Percentiles rank a stretch among this genome's conserved stretches.
Evolutionary conservation across 2,113 vertebrate genomes (phyloP).

Genomic region (Anser brachyrhynchus): DNA sequence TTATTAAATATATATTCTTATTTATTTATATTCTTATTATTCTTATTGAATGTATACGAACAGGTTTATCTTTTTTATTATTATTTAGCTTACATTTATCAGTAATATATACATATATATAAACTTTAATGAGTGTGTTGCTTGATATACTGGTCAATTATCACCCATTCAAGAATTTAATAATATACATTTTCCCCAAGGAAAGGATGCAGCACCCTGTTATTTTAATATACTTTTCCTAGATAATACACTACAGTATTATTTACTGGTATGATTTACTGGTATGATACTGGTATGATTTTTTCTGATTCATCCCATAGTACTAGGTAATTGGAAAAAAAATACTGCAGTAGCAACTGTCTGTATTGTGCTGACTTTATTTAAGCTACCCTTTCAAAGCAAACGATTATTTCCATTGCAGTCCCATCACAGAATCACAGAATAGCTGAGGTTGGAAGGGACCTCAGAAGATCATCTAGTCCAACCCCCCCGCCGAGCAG

Average conservation of each 20-base stretch:
- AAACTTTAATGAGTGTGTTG: neutral
- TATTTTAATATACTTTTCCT: neutral
- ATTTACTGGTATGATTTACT: neutral
- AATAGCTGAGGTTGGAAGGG: too few species aligned
- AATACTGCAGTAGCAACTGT: neutral
- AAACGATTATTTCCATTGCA: neutral
- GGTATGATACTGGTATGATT: neutral
- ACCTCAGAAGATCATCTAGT: too few species aligned
- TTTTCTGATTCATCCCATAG: neutral
- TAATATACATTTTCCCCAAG: neutral
- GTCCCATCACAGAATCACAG: neutral
- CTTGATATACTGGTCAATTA: neutral
- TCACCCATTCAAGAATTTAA: neutral
- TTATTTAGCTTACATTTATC: neutral
- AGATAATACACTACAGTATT: neutral
- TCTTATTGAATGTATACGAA: neutral
- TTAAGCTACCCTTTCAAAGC: neutral
- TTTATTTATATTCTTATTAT: too few species aligned
- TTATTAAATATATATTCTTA: neutral
- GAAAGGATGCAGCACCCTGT: neutral
- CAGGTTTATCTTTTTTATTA: neutral
- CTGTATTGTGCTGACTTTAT: neutral
- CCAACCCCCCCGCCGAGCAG: too few species aligned
- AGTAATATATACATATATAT: neutral
- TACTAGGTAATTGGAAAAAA: neutral